Evolutionary conservation across 1,140 invertebrate genomes (phyloP), one percentile per base, ranked within the genome.

Genomic region (Ceratina calcarata): DNA sequence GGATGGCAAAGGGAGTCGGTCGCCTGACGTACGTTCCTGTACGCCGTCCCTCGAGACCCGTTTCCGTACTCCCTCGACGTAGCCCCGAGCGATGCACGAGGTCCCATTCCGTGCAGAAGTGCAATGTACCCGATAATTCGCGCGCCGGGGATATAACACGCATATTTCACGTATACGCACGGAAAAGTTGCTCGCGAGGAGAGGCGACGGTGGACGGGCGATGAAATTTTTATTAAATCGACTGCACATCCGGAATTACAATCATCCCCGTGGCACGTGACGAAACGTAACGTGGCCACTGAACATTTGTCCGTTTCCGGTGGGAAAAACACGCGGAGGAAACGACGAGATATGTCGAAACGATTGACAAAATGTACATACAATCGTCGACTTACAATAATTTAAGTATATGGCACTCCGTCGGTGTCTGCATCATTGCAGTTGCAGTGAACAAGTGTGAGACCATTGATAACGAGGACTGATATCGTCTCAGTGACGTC

Each of bases 11-110:
- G 60, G 55, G 58, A 15, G 6, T 13, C 37, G 37, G 0, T 4
- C 0, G n/a, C 22, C 0, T 24, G 1, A 10, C 13, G 20, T 37
- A n/a, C 77, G 60, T 16, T n/a, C 77, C 77, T 80, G 77, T 24
- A 20, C 15, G 18, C 65, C 69, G 77, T 80, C 70, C 69, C 70
- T 80, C 77, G 64, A 80, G 81, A 82, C 70, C 77, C 62, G 68
- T 80, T 85, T 83, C 68, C 68, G 72, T 58, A 71, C 79, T 77
- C 79, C 79, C 67, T 76, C 72, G 68, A 80, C 58, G 66, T 83
- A 65, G 78, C 78, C 62, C 51, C 53, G 22, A 71, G 81, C 81
- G 49, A 81, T 70, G 62, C 68, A 72, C 71, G 60, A 78, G 72
- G 61, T 81, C 62, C 66, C 58, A 64, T 74, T 70, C 74, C 77